Evolutionary conservation across 1,140 invertebrate genomes (phyloP), one percentile per base, ranked within the genome.

Genomic region (Drosophila varians): DNA sequence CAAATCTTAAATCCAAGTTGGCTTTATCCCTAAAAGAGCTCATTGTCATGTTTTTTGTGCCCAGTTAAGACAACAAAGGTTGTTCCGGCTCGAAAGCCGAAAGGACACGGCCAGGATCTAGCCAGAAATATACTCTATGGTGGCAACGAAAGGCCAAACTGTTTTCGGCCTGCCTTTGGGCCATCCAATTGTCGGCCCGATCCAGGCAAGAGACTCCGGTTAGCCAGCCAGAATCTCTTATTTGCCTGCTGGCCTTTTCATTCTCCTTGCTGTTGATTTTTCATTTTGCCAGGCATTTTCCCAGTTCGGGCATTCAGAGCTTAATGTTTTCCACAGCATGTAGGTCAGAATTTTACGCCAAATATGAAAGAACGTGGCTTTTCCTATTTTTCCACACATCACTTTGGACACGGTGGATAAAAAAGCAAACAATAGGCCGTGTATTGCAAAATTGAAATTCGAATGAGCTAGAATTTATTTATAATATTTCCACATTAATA

Each of bases 31-130:
- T 7, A 21, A 21, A 21, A 21, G 2, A 31, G 9, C 7, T 28
- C 26, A 7, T 28, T 28, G 6, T 28, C 26, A 28, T 28, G 26
- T 28, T 28, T 28, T 7, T 60, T 34, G 19, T 36, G 28, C 48
- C 31, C 73, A 53, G 73, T 76, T 76, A 76, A 76, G 73, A 76
- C 74, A 76, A 76, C 73, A 76, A 76, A 47, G 73, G 26, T 31
- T 36, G 38, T 25, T 4, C 60, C 38, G 12, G 21, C 73, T 49
- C 38, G 48, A 58, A 52, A 75, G 49, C 54, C 38, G 46, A 65
- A 75, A 52, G 54, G n/a, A 21, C 18, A 34, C 51, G 52, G 23
- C 23, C 5, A 46, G 54, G 8, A 18, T 28, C 19, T 12, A 14
- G 52, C 43, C 12, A 18, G 11, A 31, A 28, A 64, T 34, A 64